phyloP scores from a whole-genome alignment of 2,888 invertebrate species.

The Prionchulus punctatus region DNA sequence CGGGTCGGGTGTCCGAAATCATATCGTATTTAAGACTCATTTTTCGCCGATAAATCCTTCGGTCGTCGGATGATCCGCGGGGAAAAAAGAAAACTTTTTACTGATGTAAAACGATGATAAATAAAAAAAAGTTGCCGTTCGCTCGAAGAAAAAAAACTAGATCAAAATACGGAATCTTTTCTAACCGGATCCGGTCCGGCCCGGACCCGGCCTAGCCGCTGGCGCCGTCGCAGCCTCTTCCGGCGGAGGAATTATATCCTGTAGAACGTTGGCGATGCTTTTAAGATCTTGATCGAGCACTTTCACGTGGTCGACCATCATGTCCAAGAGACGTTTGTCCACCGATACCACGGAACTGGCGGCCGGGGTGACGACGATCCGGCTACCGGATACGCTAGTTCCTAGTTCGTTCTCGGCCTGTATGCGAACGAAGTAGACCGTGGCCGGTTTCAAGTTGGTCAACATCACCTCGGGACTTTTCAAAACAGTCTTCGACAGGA shows the following conservation, averaged over 20 bases:
- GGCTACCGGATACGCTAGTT: not conserved
- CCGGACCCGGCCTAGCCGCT: too few relatives aligned
- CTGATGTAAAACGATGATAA: too few relatives aligned
- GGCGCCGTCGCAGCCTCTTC: too few relatives aligned
- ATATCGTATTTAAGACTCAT: too few relatives aligned
- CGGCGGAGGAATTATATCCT: not conserved
- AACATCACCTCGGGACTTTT: not conserved
- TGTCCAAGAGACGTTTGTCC: not conserved
- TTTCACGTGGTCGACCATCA: not conserved
- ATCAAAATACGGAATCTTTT: too few relatives aligned
- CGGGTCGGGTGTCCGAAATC: too few relatives aligned
- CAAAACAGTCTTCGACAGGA: not conserved
- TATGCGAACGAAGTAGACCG: not conserved
- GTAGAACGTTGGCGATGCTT: not conserved
- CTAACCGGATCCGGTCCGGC: too few relatives aligned
- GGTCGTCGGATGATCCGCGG: too few relatives aligned
- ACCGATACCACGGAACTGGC: not conserved
- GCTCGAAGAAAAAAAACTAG: too few relatives aligned
- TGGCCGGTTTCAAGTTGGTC: not conserved
- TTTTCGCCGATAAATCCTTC: too few relatives aligned
- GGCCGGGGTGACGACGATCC: not conserved
- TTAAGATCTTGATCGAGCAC: not conserved
- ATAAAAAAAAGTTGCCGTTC: too few relatives aligned
- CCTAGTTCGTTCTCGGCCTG: not conserved
- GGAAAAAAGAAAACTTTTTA: too few relatives aligned